Percentiles rank a stretch among this genome's conserved stretches.
Conservation (phyloP, 2,113 vertebrate species). For the Mastomys coucha region DNA sequence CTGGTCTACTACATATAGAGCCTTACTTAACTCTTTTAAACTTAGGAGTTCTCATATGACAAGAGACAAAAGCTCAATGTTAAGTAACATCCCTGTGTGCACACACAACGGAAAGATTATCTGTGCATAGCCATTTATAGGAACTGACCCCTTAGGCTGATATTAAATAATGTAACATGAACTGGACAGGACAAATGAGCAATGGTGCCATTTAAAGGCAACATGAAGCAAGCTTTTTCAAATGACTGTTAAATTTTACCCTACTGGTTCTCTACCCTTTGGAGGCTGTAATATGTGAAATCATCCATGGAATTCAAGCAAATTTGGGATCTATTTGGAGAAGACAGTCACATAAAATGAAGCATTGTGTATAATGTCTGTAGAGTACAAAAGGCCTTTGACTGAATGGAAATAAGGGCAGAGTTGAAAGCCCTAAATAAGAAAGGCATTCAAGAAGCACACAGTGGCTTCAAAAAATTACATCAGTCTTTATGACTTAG, state of each 20-base stretch:
- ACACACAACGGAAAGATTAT: neutral
- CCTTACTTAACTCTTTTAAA: constrained; percentile 14
- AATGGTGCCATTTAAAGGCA: constrained; percentile 72
- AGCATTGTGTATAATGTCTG: constrained; percentile 86
- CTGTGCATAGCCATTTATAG: neutral
- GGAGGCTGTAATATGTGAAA: constrained; percentile 85
- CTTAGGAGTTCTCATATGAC: neutral
- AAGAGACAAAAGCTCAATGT: neutral
- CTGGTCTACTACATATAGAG: neutral
- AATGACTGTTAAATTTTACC: constrained; percentile 85
- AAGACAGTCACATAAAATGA: constrained; percentile 88
- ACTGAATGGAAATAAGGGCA: constrained; percentile 86
- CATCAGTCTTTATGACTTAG: constrained; percentile 70
- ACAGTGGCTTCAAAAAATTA: constrained; percentile 80
- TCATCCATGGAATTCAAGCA: constrained; percentile 87
- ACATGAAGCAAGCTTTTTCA: constrained; percentile 73
- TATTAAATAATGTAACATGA: constrained; percentile 50
- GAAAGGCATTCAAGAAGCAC: constrained; percentile 82
- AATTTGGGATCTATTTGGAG: constrained; percentile 87
- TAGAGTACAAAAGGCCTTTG: constrained; percentile 88
- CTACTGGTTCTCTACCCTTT: constrained; percentile 85
- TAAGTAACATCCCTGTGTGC: constrained; percentile 10
- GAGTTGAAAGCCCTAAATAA: constrained; percentile 83
- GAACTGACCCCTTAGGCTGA: constrained; percentile 1
- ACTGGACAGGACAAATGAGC: constrained; percentile 56